Conservation (phyloP, 2,113 vertebrate species). For the Ginglymostoma cirratum region DNA sequence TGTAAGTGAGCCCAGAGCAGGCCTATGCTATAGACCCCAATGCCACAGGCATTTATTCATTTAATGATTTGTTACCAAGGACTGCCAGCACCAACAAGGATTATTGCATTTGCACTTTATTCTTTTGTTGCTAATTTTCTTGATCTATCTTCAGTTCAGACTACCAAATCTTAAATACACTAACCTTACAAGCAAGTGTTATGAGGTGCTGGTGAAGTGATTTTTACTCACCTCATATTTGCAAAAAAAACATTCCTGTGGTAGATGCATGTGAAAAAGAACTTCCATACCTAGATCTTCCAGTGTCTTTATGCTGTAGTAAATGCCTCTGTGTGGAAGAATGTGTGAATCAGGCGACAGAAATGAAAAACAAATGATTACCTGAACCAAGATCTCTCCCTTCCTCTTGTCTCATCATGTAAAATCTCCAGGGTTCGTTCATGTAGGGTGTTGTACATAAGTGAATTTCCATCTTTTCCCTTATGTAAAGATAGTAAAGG, state of each 20-base stretch:
- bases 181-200: not conserved
- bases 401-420: not conserved
- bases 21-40: not conserved
- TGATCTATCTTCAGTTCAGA: not conserved
- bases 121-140: not conserved
- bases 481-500: not conserved
- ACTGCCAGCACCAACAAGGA: not conserved
- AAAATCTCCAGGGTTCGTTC: not conserved
- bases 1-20: not conserved
- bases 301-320: not conserved
- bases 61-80: not conserved
- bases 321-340: not conserved
- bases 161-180: not conserved
- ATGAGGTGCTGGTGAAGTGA: not conserved
- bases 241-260: not conserved
- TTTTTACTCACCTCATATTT: not conserved
- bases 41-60: not conserved
- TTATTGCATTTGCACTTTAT: not conserved
- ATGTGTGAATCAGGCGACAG: not conserved
- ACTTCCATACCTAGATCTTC: not conserved
- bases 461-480: not conserved
- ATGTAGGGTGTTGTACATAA: not conserved
- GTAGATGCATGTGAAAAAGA: not conserved
- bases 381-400: not conserved
- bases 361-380: not conserved